phyloP scores from a whole-genome alignment of 2,113 vertebrate genomes.

The Hyperoodon ampullatus region DNA sequence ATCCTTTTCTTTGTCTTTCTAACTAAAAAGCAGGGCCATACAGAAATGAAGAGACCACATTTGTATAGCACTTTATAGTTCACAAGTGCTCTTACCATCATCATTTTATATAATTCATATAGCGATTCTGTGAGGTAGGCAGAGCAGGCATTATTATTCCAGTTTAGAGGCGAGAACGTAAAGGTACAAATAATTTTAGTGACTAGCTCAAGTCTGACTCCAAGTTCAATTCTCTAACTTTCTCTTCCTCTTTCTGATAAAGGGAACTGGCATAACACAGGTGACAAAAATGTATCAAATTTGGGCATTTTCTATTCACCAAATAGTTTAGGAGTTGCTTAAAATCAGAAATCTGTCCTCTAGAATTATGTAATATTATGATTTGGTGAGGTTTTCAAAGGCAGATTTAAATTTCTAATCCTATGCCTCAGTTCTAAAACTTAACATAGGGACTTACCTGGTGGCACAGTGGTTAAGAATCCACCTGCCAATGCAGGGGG shows the following conservation, averaged over 20 bases:
- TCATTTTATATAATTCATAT: not conserved
- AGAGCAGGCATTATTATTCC: not conserved
- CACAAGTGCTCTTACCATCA: not conserved
- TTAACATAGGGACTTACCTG: not conserved
- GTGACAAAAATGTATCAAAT: not conserved
- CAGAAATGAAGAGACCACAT: not conserved
- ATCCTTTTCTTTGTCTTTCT: not conserved
- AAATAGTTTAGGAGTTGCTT: conserved; percentile 28
- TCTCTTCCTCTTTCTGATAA: conserved; percentile 33
- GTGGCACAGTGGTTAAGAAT: too few relatives aligned
- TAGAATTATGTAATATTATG: not conserved
- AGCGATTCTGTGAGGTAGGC: not conserved
- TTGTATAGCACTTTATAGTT: not conserved
- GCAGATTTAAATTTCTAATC: not conserved
- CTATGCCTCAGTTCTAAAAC: not conserved
- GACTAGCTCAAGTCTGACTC: not conserved
- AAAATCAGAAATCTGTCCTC: conserved; percentile 25
- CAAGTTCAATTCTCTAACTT: not conserved
- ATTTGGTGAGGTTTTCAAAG: conserved; percentile 25
- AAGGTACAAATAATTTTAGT: conserved; percentile 12
- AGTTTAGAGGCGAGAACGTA: not conserved
- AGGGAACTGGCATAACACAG: not conserved
- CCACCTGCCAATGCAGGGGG: too few relatives aligned
- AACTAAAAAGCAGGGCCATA: not conserved
- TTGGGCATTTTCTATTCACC: not conserved